phyloP scores from a whole-genome alignment of 1,140 invertebrate species.

The Bombus fervidus region DNA sequence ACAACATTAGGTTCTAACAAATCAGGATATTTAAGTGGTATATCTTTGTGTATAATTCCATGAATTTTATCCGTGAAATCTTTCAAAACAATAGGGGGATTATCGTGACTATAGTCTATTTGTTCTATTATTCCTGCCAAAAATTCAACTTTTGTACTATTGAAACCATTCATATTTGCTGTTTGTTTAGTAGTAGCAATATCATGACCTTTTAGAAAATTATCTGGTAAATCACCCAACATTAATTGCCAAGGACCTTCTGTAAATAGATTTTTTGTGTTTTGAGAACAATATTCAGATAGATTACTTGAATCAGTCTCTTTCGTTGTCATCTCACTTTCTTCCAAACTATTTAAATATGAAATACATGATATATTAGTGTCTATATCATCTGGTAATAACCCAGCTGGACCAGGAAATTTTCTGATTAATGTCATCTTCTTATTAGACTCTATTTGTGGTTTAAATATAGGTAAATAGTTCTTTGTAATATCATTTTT shows the following conservation, averaged over 20 bases:
- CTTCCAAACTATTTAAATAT: slow-evolving; percentile 45
- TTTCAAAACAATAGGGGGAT: slow-evolving; percentile 76
- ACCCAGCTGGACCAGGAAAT: slow-evolving; percentile 80
- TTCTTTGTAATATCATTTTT: not conserved
- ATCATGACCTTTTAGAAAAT: slow-evolving; percentile 72
- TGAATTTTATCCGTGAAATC: slow-evolving; percentile 76
- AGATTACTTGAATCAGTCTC: slow-evolving; percentile 44
- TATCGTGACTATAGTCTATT: slow-evolving; percentile 73
- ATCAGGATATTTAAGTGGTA: slow-evolving; percentile 74
- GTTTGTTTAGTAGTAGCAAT: slow-evolving; percentile 73
- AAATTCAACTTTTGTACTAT: slow-evolving; percentile 69
- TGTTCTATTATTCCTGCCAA: slow-evolving; percentile 75
- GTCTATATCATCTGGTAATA: slow-evolving; percentile 69
- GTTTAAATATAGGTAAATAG: slow-evolving; percentile 17
- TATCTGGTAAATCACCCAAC: slow-evolving; percentile 72
- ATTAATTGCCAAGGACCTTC: slow-evolving; percentile 78
- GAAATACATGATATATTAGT: slow-evolving; percentile 16
- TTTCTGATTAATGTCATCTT: slow-evolving; percentile 70
- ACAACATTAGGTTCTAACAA: slow-evolving; percentile 74
- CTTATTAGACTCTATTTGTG: slow-evolving; percentile 27
- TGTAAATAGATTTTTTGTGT: slow-evolving; percentile 75
- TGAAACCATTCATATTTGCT: slow-evolving; percentile 59
- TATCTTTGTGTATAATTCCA: slow-evolving; percentile 75
- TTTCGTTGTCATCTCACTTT: slow-evolving; percentile 25
- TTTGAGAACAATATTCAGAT: slow-evolving; percentile 75